Evolutionary conservation across 1,140 invertebrate species (phyloP), one percentile per base, ranked within the genome.

Genomic region (Penaeus vannamei): DNA sequence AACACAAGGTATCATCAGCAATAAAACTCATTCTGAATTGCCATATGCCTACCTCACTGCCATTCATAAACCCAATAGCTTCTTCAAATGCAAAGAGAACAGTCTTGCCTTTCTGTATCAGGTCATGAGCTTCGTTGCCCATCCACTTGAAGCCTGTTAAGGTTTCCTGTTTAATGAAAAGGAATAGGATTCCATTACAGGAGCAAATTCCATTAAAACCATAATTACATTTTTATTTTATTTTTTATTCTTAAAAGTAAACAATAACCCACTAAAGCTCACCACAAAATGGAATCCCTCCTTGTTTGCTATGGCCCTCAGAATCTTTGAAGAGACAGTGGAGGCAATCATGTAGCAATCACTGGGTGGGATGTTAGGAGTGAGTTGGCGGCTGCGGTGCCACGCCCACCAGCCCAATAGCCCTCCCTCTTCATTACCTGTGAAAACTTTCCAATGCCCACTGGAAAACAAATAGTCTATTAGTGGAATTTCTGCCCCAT

Each of bases 111-210:
- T 95, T 92, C 84, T 94, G 93, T 66, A 95, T 93, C 42, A 98
- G 92, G n/a, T 98, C 95, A 61, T 96, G 93, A 0, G 96, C 94
- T 93, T 95, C 95, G 93, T 99, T 99, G 92, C 97, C 98, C 97
- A 99, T 99, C 98, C 98, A 99, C 92, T 99, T 99, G 92, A 99
- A 99, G 0, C 99, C 95, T n/a, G 99, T 99, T 77, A 99, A 94
- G 0, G 99, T 99, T 94, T 99, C 98, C 93, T 96, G 91, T 79
- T 91, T 92, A 90, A 85, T 64, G 14, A 53, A 53, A 10, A 53
- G 53, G 10, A 53, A 17, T 0, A 14, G 1, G 12, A 53, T 53
- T 53, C 8, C 17, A 53, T 53, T 5, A 53, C 12, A 53, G 53
- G 53, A 53, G 53, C 1, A 53, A 53, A 53, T 53, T 53, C 53